Percentiles rank a stretch among this genome's conserved stretches.
These are phyloP conservation scores for Chaetorhynchus papuensis DNA, from an alignment of 2,113 vertebrate species.

Conservation along the genomic window DNA sequence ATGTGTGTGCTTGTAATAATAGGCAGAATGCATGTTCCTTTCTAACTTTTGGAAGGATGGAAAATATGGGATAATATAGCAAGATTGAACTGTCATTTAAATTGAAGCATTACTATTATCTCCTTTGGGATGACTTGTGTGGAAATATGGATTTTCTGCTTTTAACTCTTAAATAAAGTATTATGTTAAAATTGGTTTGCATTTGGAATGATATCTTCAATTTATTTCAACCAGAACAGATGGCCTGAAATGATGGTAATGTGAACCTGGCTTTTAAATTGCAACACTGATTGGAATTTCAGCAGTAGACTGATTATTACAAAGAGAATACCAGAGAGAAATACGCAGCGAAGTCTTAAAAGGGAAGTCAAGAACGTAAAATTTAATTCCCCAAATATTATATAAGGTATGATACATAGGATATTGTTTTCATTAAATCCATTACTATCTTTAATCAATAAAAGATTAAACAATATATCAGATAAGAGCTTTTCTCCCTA, in stretches of 20 bases:
- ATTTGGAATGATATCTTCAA: slow-evolving; percentile 17
- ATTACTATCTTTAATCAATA: neutral
- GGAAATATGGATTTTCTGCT: slow-evolving; percentile 4
- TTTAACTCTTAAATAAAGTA: slow-evolving; percentile 33
- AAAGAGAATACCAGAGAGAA: neutral
- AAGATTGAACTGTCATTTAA: neutral
- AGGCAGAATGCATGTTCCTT: neutral
- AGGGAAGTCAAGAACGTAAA: neutral
- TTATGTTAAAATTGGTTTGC: neutral
- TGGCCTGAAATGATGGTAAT: slow-evolving; percentile 15
- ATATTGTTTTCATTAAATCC: neutral
- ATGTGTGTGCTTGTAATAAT: neutral
- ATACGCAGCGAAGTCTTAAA: neutral
- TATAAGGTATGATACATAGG: neutral
- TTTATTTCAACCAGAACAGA: slow-evolving; percentile 30
- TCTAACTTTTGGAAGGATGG: neutral
- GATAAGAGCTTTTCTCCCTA: neutral
- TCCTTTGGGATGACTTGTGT: neutral
- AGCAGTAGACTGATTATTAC: neutral
- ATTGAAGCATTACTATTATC: neutral
- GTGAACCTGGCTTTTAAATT: slow-evolving; percentile 19
- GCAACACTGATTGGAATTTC: slow-evolving; percentile 10
- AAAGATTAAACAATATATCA: neutral
- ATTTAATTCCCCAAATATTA: neutral
- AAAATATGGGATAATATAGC: neutral